Percentiles rank a stretch among this genome's conserved stretches.
These are phyloP conservation scores for Battus philenor DNA, from an alignment of 1,140 invertebrate species.

Conservation along the genomic window DNA sequence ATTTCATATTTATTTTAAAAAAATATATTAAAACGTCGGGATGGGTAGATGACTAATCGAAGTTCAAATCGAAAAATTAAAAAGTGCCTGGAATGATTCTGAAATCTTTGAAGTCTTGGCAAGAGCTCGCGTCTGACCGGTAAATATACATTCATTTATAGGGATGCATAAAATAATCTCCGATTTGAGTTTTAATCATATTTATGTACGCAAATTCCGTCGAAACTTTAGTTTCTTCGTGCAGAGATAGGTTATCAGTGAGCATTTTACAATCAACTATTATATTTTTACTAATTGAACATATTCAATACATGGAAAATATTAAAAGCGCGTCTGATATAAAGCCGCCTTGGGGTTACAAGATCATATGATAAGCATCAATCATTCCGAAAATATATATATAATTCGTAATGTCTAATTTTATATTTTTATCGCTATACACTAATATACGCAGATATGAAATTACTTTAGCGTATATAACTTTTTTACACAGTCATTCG, in stretches of 20 bases:
- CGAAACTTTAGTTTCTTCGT: too few relatives aligned
- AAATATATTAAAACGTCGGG: not conserved
- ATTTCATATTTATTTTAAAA: too few relatives aligned
- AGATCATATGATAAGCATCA: constrained; percentile 45
- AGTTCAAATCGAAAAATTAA: constrained; percentile 12
- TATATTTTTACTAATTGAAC: constrained; percentile 17
- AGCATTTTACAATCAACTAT: not conserved
- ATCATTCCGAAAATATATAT: constrained; percentile 42
- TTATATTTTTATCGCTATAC: constrained; percentile 9
- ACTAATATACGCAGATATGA: not conserved
- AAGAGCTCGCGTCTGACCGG: constrained; percentile 12
- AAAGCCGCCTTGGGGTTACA: constrained; percentile 32
- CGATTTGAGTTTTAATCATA: not conserved
- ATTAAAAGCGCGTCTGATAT: constrained; percentile 27
- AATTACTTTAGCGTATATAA: not conserved
- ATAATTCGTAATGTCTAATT: constrained; percentile 36
- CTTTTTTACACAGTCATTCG: not conserved
- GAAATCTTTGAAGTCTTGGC: constrained; percentile 16
- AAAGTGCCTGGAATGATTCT: constrained; percentile 5
- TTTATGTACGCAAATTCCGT: not conserved
- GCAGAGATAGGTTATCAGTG: not conserved
- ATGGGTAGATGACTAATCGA: too few relatives aligned
- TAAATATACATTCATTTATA: constrained; percentile 13
- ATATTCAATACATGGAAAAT: constrained; percentile 21
- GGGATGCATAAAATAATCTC: constrained; percentile 9